Base-by-base conservation (phyloP, 2,113 vertebrate genomes). In the Microcebus griseorufus region DNA sequence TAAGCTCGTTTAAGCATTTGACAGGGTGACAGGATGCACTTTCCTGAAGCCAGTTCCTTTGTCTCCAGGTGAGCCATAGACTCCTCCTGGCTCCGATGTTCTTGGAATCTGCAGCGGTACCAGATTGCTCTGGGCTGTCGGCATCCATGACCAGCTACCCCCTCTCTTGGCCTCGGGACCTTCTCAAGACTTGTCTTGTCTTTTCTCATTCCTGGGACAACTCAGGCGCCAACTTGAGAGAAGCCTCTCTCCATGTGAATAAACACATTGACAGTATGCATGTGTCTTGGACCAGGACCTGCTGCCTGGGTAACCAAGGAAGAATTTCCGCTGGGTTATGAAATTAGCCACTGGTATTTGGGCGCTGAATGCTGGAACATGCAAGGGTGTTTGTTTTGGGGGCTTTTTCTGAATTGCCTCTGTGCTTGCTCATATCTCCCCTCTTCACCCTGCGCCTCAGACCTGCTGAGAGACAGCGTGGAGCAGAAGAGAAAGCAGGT, bases 141-240 rank as follows among this genome's bases (percentile, higher is more conserved):
- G 42, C 55, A 95, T 73, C 58, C 48, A 45, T 5, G 64, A 32
- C 16, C 53, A 94, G n/a, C 34, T 82, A 32, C 51, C 25, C 25
- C 22, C 45, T 80, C 67, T 42, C 42, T 80, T 90, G 64, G 75
- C 39, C 64, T 92, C 42, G 83, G 69, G 14, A 69, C 69, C 20
- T 42, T 91, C 53, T 93, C 60, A 85, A 86, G 60, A 53, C 22
- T 93, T 90, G 87, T 93, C 22, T 93, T 90, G 87, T 93, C 70
- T 93, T 94, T 94, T 92, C 67, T 72, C 83, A 75, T 86, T 79
- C 22, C 76, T 90, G 25, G 78, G 87, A 95, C 39, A 93, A 88
- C 89, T 90, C 69, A 64, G 89, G 55, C 29, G 2, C 55, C 48
- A 69, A 69, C 58, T 69, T 51, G 76, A 95, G 75, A 81, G 16